These are phyloP conservation scores for Halcyon badia DNA, from an alignment of 2,797 vertebrate genomes.

Conservation along the genomic window DNA sequence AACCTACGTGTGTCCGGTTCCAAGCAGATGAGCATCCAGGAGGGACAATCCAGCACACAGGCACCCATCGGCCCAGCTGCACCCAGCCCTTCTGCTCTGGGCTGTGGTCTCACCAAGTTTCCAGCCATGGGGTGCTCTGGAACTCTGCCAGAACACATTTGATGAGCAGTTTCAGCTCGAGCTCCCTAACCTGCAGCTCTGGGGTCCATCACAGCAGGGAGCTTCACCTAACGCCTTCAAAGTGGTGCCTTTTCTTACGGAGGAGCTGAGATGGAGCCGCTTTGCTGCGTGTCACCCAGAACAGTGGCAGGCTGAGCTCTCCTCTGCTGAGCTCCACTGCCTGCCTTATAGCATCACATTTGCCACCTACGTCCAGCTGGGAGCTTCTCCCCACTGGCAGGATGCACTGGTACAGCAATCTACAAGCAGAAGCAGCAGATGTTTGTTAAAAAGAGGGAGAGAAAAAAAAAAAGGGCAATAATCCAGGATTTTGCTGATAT, in stretches of 20 bases:
- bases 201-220: background rate
- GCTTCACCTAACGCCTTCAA: background rate
- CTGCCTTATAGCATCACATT: background rate
- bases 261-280: rapidly evolving
- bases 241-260: background rate
- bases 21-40: background rate
- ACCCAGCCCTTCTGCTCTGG: background rate
- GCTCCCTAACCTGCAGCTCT: background rate
- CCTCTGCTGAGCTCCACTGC: background rate
- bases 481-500: slow-evolving; percentile 55
- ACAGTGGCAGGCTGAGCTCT: background rate
- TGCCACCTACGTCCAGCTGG: background rate
- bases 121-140: background rate
- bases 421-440: slow-evolving; percentile 45
- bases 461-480: background rate
- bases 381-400: background rate
- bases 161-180: background rate
- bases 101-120: background rate
- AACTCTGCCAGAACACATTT: rapidly evolving
- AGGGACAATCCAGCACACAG: rapidly evolving
- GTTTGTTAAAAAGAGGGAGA: background rate
- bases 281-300: slow-evolving; percentile 12
- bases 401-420: background rate
- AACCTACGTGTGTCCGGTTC: rapidly evolving
- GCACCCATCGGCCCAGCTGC: background rate